Evolutionary conservation across 2,797 vertebrate species (phyloP).

Genomic region (Calcarius lapponicus): DNA sequence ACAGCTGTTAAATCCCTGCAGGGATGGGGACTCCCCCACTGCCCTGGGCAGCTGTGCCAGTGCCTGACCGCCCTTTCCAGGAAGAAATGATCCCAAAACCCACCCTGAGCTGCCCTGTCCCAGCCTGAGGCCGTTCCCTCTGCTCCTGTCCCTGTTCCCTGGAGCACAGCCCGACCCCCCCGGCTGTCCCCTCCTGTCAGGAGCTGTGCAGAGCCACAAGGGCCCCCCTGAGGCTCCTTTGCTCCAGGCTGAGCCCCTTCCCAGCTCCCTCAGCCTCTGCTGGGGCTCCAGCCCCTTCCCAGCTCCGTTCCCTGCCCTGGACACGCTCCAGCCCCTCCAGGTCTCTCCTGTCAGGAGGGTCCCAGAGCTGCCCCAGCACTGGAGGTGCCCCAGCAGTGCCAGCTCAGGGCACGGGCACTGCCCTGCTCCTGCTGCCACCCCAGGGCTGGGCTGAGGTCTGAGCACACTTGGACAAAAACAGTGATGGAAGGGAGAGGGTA

Average conservation of each 20-base stretch:
- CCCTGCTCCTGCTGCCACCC: background rate
- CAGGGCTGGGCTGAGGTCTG: background rate
- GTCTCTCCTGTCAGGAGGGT: background rate
- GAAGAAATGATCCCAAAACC: rapidly evolving
- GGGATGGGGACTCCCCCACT: background rate
- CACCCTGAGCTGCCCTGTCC: background rate
- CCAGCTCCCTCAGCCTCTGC: background rate
- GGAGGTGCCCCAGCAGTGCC: background rate
- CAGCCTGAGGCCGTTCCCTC: background rate
- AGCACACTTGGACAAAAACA: background rate
- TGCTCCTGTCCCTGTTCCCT: background rate
- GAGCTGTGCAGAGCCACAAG: background rate
- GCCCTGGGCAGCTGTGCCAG: background rate
- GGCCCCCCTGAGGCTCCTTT: background rate
- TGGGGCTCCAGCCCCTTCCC: too few relatives aligned
- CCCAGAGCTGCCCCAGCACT: background rate
- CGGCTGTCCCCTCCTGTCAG: background rate
- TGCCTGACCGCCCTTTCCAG: rapidly evolving
- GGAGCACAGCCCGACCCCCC: background rate
- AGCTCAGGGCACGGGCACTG: background rate
- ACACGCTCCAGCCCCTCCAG: too few relatives aligned
- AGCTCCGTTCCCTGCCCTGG: too few relatives aligned
- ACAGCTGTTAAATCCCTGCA: rapidly evolving
- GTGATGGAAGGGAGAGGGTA: background rate
- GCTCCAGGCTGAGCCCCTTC: background rate